Percentiles rank a stretch among this genome's conserved stretches.
phyloP scores from a whole-genome alignment of 2,888 invertebrate genomes.

The Psylliodes chrysocephalus region DNA sequence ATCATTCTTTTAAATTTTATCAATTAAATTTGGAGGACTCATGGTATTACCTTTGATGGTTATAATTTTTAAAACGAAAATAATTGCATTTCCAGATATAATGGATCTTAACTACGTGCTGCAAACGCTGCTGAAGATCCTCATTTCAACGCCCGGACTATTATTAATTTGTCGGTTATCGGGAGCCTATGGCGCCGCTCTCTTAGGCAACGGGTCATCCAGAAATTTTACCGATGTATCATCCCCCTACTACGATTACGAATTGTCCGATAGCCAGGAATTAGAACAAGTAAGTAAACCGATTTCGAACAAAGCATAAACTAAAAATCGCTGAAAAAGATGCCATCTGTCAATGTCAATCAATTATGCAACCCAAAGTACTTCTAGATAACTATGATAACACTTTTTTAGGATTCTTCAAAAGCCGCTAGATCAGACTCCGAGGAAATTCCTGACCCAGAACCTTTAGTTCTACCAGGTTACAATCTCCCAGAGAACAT shows the following conservation, averaged over 20 bases:
- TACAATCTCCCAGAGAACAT: slow-evolving; percentile 68
- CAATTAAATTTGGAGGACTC: no score
- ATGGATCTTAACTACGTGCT: slow-evolving; percentile 61
- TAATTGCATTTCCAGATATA: slow-evolving; percentile 30
- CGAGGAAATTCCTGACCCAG: slow-evolving; percentile 62
- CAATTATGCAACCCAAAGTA: no score
- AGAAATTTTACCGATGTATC: slow-evolving; percentile 47
- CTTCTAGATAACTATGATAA: no score
- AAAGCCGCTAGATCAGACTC: slow-evolving; percentile 27
- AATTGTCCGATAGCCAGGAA: slow-evolving; percentile 42
- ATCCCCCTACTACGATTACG: slow-evolving; percentile 40
- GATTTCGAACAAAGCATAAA: no score
- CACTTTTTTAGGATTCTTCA: background rate
- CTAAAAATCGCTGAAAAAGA: no score
- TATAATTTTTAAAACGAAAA: no score
- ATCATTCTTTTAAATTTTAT: no score
- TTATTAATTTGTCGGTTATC: slow-evolving; percentile 44
- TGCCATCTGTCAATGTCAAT: no score
- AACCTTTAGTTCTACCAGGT: slow-evolving; percentile 61
- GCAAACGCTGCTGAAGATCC: slow-evolving; percentile 60
- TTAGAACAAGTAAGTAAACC: slow-evolving; percentile 33
- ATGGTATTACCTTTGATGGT: no score
- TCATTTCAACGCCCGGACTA: slow-evolving; percentile 59
- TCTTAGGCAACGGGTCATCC: slow-evolving; percentile 56
- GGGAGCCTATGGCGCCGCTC: slow-evolving; percentile 50